Base-by-base conservation (phyloP, 1,140 invertebrate genomes). In the Lycorma delicatula region DNA sequence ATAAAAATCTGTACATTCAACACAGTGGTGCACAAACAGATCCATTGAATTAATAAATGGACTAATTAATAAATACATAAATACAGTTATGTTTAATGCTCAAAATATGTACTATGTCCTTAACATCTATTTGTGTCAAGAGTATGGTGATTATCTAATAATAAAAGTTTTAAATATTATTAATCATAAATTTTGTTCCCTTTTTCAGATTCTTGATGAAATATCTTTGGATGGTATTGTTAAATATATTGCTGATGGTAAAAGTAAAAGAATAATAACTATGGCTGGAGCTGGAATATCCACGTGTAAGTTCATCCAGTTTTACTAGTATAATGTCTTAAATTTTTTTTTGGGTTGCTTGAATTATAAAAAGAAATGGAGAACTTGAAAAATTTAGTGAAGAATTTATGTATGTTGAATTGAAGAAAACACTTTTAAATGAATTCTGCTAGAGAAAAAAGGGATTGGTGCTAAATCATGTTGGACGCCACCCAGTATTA, bases 271-370 rank as follows among this genome's bases (percentile, higher is more conserved):
- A 65, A 85, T 97, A 51, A 86, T 97, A 54, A 92, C 89, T 16
- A 85, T 97, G 83, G 87, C 91, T 60, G 93, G 93, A 54, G 93
- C 93, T 64, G 94, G 94, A 53, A 95, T 97, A 66, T 96, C 93
- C 18, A 96, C 93, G 31, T 89, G 91, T 93, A 80, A 83, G 81
- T 56, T 48, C 27, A 46, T 54, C 46, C 56, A 29, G 18, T 41
- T 47, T 50, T 20, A 29, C 54, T 20, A 36, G 26, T 29, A 25
- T 20, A 52, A 22, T 50, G 47, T 52, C 52, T 12, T 54, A 53
- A 46, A 54, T 31, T 55, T 27, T n/a, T 34, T 29, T 22, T 16
- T 28, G 27, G n/a, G 22, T 27, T 7, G 11, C 25, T 23, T 12
- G 12, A 31, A 16, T 9, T 18, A 12, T 31, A 22, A 9, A 11